These are phyloP conservation scores for Lycia hirtaria DNA, from an alignment of 2,888 invertebrate genomes.

Conservation along the genomic window DNA sequence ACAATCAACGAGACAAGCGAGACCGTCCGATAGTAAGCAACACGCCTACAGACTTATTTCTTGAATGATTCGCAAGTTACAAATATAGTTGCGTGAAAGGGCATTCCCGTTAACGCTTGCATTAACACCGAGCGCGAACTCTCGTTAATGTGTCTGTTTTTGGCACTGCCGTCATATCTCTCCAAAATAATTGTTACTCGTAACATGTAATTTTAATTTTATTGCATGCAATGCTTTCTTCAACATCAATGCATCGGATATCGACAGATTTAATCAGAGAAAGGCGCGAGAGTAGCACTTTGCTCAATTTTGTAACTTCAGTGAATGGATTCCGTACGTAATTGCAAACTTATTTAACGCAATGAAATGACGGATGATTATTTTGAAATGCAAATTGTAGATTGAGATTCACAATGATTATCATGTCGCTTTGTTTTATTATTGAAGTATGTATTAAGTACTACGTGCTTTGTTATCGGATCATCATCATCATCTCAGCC, in stretches of 20 bases:
- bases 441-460: too few species aligned
- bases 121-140: slow-evolving; percentile 1
- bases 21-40: too few species aligned
- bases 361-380: slow-evolving; percentile 30
- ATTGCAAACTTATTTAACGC: slow-evolving; percentile 31
- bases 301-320: background rate
- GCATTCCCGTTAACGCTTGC: background rate
- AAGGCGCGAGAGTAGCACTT: slow-evolving; percentile 35
- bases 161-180: slow-evolving; percentile 8
- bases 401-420: background rate
- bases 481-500: too few species aligned
- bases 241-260: slow-evolving; percentile 32
- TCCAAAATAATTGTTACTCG: slow-evolving; percentile 18
- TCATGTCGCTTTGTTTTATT: background rate
- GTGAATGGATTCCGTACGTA: slow-evolving; percentile 17
- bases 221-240: slow-evolving; percentile 36
- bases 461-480: too few species aligned
- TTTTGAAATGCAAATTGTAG: slow-evolving; percentile 1
- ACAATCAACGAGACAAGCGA: too few species aligned
- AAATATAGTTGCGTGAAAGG: background rate
- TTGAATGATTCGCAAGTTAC: background rate
- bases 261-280: slow-evolving; percentile 40
- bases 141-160: slow-evolving; percentile 17
- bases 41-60: background rate
- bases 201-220: slow-evolving; percentile 22